phyloP scores from a whole-genome alignment of 2,888 invertebrate genomes.

The Nomada fucata region DNA sequence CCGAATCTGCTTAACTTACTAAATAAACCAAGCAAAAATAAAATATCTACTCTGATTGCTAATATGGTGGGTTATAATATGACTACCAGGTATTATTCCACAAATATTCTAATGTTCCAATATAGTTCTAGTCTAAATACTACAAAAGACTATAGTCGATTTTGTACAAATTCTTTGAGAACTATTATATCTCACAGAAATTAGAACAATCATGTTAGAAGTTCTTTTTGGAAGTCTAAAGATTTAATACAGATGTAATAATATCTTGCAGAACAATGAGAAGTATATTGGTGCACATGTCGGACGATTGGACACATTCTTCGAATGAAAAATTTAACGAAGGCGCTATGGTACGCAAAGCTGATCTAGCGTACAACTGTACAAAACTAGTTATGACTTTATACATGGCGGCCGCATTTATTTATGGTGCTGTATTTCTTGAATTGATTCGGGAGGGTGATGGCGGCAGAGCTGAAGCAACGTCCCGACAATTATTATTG shows the following conservation, averaged over 20 bases:
- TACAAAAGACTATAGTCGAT: no score
- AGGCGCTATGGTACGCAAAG: constrained; percentile 41
- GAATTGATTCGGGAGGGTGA: neutral
- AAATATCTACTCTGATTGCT: no score
- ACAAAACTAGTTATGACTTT: constrained; percentile 45
- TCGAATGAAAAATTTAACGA: neutral
- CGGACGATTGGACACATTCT: constrained; percentile 42
- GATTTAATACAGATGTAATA: neutral
- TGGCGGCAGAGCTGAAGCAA: neutral
- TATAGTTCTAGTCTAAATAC: no score
- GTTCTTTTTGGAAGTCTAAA: neutral
- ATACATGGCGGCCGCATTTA: constrained; percentile 33
- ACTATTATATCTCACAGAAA: neutral
- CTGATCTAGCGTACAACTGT: constrained; percentile 35
- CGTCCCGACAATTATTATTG: constrained; percentile 49
- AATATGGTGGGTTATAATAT: no score
- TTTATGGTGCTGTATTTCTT: constrained; percentile 37
- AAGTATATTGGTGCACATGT: constrained; percentile 38
- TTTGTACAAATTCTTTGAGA: no score
- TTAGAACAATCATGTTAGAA: neutral
- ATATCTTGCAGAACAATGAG: constrained; percentile 45
- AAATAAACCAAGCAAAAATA: no score
- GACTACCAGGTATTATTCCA: no score
- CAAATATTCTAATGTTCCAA: no score
- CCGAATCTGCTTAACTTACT: no score